Evolutionary conservation across 2,797 vertebrate genomes (phyloP), one percentile per base, ranked within the genome.

Genomic region (Aythya fuligula): DNA sequence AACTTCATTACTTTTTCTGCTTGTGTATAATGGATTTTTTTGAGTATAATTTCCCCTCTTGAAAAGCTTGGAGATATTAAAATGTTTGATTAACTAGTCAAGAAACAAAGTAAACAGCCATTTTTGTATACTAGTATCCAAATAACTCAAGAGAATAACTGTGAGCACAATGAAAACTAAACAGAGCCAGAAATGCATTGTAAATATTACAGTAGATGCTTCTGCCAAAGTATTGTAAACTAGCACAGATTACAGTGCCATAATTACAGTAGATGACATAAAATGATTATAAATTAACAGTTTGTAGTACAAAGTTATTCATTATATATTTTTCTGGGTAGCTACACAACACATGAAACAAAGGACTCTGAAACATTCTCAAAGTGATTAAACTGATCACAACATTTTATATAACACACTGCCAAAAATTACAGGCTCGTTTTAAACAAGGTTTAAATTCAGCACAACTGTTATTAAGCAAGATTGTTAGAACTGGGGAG

Each of bases 261-360:
- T 95, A 96, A 97, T 95, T 95, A 97, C 96, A 80, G 93, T 60
- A 93, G 83, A 53, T 78, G 85, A 95, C 85, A 95, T 83, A 93
- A 96, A 98, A 96, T 94, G 76, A 96, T 96, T 96, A 95, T 93
- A 96, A 96, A 97, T 97, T 96, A 97, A 96, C 81, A 78, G 70
- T 95, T 96, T 97, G 30, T 89, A 74, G 45, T 86, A 95, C 51
- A 91, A 94, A 96, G 62, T 91, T 67, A 69, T 97, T 91, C 78
- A 79, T 89, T 92, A 96, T 72, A 94, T 93, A 95, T 96, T 95
- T 96, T 96, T 93, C 82, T 92, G 95, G 87, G 75, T 95, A 95
- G 76, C 70, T 94, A 64, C 64, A 94, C 57, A 89, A 95, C 11
- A 5, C 53, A 94, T 20, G 16, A 76, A 94, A 91, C 20, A 54